These are phyloP conservation scores for Oncorhynchus mykiss DNA, from an alignment of 2,113 vertebrate genomes.

Conservation along the genomic window DNA sequence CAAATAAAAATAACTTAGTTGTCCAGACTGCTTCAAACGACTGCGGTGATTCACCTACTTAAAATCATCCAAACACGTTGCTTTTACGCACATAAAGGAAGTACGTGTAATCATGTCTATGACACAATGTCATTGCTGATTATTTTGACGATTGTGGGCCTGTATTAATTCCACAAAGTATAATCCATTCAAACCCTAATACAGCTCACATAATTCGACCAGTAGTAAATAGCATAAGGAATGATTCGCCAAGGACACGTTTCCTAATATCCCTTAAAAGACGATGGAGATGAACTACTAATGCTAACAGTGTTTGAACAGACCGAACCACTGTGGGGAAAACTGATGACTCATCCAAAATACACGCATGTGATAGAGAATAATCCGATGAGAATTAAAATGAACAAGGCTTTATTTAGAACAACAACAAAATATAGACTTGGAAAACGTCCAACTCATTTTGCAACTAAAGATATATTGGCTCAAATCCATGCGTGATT, in stretches of 20 bases:
- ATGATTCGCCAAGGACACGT: not conserved
- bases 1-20: not conserved
- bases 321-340: not conserved
- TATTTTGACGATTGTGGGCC: not conserved
- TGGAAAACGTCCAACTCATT: not conserved
- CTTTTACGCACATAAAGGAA: constrained; percentile 21
- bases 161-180: not conserved
- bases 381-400: no score
- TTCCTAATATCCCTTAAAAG: not conserved
- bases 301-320: not conserved
- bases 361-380: no score
- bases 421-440: not conserved
- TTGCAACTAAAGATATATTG: not conserved
- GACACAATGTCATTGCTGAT: not conserved
- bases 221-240: no score
- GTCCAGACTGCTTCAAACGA: not conserved
- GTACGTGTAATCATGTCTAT: constrained; percentile 5
- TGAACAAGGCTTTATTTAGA: no score
- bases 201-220: not conserved
- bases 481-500: not conserved
- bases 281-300: not conserved
- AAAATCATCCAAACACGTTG: constrained; percentile 7
- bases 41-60: not conserved
- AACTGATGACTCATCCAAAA: no score
- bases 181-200: not conserved